Evolutionary conservation across 2,113 vertebrate species (phyloP).

Genomic region (Orcinus orca): DNA sequence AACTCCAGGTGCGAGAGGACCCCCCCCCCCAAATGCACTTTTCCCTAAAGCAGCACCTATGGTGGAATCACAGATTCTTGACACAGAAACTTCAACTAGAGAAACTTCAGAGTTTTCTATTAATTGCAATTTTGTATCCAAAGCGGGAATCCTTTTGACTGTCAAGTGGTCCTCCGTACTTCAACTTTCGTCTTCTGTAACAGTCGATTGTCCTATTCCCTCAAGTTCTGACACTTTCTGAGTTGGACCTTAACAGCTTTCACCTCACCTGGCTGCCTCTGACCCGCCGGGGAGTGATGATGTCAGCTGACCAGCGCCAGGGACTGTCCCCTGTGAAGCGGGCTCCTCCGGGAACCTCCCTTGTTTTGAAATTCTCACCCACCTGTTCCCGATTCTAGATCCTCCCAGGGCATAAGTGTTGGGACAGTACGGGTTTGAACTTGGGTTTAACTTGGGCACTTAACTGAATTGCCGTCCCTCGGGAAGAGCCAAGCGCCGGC

Average conservation of each 20-base stretch:
- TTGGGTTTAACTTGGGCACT: neutral
- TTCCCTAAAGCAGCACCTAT: neutral
- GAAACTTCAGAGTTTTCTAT: neutral
- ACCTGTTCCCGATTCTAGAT: neutral
- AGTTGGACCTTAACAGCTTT: neutral
- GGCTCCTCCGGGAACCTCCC: neutral
- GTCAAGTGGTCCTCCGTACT: too few relatives aligned
- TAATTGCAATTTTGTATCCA: neutral
- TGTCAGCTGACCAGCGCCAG: too few relatives aligned
- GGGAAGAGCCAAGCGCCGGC: accelerated
- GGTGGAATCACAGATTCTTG: neutral
- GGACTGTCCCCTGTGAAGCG: neutral
- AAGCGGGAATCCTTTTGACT: neutral
- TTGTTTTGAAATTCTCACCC: neutral
- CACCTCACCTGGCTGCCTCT: neutral
- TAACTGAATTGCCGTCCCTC: neutral
- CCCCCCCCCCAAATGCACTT: too few relatives aligned
- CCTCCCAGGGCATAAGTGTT: neutral
- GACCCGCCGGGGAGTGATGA: too few relatives aligned
- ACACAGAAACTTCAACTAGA: neutral
- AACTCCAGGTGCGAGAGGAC: neutral
- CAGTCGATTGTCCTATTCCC: neutral
- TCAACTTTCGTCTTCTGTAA: neutral
- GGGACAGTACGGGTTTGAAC: neutral
- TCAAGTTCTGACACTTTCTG: neutral